Conservation (phyloP, 1,140 invertebrate species). For the Colletes latitarsis region DNA sequence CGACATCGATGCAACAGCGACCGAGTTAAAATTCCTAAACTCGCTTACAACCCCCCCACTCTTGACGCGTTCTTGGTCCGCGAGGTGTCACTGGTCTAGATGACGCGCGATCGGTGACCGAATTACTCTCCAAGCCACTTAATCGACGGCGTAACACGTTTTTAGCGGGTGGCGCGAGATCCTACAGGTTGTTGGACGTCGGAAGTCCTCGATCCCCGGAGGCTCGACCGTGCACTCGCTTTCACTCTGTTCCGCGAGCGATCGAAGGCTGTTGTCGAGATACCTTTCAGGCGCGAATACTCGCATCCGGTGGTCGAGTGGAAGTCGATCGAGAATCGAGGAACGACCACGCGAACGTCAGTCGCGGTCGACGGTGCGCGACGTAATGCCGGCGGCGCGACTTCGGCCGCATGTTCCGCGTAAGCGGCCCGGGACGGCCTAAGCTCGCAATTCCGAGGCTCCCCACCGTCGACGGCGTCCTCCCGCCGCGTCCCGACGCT, state of each 20-base stretch:
- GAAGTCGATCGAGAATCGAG: not conserved
- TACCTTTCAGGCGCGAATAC: not conserved
- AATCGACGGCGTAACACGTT: conserved; percentile 1
- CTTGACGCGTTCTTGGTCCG: not conserved
- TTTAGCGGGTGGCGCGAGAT: conserved; percentile 15
- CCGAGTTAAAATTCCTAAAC: not conserved
- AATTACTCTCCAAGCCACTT: not conserved
- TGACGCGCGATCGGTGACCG: conserved; percentile 4
- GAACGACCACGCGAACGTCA: conserved; percentile 67
- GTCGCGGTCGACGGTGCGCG: conserved; percentile 79
- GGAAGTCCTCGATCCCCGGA: conserved; percentile 1
- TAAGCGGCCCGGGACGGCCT: conserved; percentile 71
- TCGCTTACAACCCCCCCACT: not conserved
- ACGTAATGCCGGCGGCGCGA: conserved; percentile 76
- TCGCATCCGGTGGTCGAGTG: not conserved
- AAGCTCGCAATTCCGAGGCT: conserved; percentile 55
- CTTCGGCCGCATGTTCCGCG: conserved; percentile 71
- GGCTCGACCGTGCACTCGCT: conserved; percentile 15
- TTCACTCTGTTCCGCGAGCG: conserved; percentile 20
- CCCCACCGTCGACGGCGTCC: conserved; percentile 54
- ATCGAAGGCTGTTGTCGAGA: conserved; percentile 12
- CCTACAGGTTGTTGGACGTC: conserved; percentile 52
- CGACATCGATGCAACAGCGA: not conserved
- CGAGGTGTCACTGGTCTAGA: conserved; percentile 18
- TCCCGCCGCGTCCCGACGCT: conserved; percentile 47